Conservation (phyloP, 2,888 invertebrate genomes). For the Elysia crispata region DNA sequence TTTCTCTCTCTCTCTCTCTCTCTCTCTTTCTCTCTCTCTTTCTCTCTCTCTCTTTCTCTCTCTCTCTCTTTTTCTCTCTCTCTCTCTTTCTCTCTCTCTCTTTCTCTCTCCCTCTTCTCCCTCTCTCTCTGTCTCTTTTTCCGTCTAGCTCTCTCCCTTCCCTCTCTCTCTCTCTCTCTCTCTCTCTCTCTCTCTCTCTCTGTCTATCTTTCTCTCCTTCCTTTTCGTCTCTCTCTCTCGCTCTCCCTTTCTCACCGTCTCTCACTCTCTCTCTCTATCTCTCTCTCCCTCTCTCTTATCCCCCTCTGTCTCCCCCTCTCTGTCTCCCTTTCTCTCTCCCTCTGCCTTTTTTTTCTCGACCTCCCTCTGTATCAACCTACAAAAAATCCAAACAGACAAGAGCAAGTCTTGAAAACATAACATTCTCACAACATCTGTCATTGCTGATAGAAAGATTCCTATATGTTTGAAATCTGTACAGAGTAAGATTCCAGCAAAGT, state of each 20-base stretch:
- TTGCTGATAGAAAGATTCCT: too few species aligned
- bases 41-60: not conserved
- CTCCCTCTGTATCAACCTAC: not conserved
- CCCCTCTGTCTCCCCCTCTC: too few species aligned
- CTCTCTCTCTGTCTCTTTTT: not conserved
- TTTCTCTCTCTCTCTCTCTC: not conserved
- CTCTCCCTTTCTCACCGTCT: too few species aligned
- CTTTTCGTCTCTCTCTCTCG: constrained; percentile 49
- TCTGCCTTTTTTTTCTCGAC: constrained; percentile 30
- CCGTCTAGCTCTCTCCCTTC: not conserved
- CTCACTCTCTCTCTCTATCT: too few species aligned
- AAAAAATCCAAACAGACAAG: too few species aligned
- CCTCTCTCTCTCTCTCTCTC: not conserved
- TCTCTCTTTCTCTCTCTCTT: not conserved
- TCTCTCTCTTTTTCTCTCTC: not conserved
- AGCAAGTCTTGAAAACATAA: too few species aligned
- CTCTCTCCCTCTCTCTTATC: too few species aligned
- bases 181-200: constrained; percentile 45
- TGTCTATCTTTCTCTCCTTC: too few species aligned
- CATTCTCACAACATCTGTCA: too few species aligned
- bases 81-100: not conserved
- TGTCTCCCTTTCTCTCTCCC: not conserved
- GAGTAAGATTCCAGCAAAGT: too few species aligned
- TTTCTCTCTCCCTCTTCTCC: not conserved
- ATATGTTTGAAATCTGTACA: too few species aligned